These are phyloP conservation scores for Dendrolimus punctatus DNA, from an alignment of 1,140 invertebrate genomes.

Conservation along the genomic window DNA sequence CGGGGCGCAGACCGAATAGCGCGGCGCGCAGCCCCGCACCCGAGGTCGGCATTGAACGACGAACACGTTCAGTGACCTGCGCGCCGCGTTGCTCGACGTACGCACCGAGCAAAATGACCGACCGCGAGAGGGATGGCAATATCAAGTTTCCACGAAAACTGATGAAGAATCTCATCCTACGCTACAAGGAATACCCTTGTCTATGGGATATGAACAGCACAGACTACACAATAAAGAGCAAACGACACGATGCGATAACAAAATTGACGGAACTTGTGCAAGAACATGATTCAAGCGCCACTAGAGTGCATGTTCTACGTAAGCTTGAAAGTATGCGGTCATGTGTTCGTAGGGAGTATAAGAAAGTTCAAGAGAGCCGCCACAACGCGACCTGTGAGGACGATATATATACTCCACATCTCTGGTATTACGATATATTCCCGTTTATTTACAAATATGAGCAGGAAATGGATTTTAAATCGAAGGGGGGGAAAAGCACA, in stretches of 20 bases:
- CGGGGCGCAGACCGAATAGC: constrained; percentile 9
- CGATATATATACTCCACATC: constrained; percentile 37
- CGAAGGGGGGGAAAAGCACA: constrained; percentile 13
- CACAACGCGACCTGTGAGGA: constrained; percentile 22
- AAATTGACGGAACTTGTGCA: constrained; percentile 46
- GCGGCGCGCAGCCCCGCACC: constrained; percentile 7
- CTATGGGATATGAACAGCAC: constrained; percentile 40
- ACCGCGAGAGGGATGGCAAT: constrained; percentile 12
- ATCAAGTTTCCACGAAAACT: constrained; percentile 47
- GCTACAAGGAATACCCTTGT: constrained; percentile 45
- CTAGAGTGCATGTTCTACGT: constrained; percentile 46
- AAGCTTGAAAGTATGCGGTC: constrained; percentile 57
- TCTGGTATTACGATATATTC: constrained; percentile 55
- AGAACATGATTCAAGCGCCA: constrained; percentile 39
- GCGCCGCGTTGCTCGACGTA: constrained; percentile 49
- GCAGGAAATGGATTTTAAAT: constrained; percentile 6
- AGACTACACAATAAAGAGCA: constrained; percentile 42
- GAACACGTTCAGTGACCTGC: constrained; percentile 48
- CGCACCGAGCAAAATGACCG: constrained; percentile 34
- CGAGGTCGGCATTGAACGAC: not conserved
- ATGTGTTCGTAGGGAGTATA: constrained; percentile 46
- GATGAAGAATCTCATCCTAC: constrained; percentile 37
- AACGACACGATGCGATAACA: constrained; percentile 40
- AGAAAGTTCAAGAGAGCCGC: constrained; percentile 35
- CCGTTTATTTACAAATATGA: constrained; percentile 38